These are phyloP conservation scores for Tachina fera DNA, from an alignment of 2,888 invertebrate genomes.

Conservation along the genomic window DNA sequence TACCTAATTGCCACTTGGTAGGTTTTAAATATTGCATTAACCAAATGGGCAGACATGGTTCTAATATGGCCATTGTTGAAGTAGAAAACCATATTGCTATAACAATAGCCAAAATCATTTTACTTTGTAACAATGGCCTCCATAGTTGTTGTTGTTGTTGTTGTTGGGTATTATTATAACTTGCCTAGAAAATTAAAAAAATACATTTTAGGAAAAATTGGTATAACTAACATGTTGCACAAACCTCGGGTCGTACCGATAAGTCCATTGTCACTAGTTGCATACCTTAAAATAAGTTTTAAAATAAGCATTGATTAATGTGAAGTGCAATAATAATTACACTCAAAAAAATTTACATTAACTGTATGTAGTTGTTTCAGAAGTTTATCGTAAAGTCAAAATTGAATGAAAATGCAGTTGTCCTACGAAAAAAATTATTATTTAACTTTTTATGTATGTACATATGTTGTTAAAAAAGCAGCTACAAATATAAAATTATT, in stretches of 20 bases:
- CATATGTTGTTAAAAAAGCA: too few species aligned
- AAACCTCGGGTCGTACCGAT: slow-evolving; percentile 79
- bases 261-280: slow-evolving; percentile 81
- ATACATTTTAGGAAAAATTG: background rate
- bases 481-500: too few species aligned
- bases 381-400: too few species aligned
- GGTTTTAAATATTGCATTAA: slow-evolving; percentile 84
- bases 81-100: slow-evolving; percentile 91
- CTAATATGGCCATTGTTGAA: slow-evolving; percentile 91
- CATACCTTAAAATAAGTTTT: slow-evolving; percentile 72
- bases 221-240: background rate
- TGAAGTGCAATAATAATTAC: background rate
- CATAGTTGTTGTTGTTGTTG: slow-evolving; percentile 83
- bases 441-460: too few species aligned
- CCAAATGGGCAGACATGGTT: slow-evolving; percentile 93
- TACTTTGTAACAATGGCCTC: slow-evolving; percentile 85
- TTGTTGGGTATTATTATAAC: slow-evolving; percentile 72
- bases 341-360: too few species aligned
- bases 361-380: too few species aligned
- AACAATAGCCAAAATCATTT: slow-evolving; percentile 86
- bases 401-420: too few species aligned
- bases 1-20: slow-evolving; percentile 88
- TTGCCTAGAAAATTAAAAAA: slow-evolving; percentile 65
- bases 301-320: background rate
- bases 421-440: too few species aligned